Conservation (phyloP, 2,797 vertebrate species). For the Pipistrellus kuhlii region DNA sequence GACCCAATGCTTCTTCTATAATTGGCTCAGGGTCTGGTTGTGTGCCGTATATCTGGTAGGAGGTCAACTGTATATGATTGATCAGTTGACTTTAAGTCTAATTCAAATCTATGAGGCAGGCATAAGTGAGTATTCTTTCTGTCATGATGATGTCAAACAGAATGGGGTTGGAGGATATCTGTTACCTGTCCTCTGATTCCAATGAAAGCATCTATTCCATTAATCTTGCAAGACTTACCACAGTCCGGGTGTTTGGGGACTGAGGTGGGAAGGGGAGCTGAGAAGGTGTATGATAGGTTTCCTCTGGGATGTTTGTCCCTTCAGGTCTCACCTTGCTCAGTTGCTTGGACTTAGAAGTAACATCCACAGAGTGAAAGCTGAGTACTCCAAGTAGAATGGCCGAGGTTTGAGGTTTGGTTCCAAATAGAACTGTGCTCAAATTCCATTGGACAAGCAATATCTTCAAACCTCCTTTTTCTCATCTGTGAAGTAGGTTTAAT, state of each 20-base stretch:
- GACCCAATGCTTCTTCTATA: background rate
- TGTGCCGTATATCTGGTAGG: background rate
- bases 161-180: background rate
- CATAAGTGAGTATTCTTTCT: background rate
- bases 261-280: fast-evolving
- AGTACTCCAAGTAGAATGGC: background rate
- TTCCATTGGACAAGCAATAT: background rate
- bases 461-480: background rate
- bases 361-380: background rate
- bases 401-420: background rate
- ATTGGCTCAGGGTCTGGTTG: background rate
- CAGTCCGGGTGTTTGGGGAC: no score
- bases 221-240: background rate
- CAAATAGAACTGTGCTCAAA: background rate
- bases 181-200: background rate
- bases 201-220: background rate
- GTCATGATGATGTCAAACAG: background rate
- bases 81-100: background rate
- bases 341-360: background rate
- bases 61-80: background rate
- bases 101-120: background rate
- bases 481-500: background rate
- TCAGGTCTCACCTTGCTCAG: background rate
- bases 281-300: background rate
- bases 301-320: background rate